phyloP scores from a whole-genome alignment of 2,797 vertebrate genomes.

The Spinus pinus region DNA sequence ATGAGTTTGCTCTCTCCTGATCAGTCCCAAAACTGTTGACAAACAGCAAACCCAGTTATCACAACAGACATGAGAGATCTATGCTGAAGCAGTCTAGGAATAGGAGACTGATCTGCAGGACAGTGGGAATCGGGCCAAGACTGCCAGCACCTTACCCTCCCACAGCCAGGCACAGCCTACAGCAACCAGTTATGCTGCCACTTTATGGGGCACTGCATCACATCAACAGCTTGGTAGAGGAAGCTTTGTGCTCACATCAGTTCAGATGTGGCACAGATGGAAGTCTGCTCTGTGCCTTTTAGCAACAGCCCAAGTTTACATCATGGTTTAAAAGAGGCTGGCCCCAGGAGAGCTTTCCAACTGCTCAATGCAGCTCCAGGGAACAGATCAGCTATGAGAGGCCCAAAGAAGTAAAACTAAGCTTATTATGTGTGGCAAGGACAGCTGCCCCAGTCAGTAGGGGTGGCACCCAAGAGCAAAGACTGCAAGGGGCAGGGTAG shows the following conservation, averaged over 20 bases:
- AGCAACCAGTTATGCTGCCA: neutral
- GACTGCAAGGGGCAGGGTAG: neutral
- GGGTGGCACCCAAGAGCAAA: neutral
- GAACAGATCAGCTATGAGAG: neutral
- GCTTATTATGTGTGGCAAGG: neutral
- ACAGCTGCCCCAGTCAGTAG: neutral
- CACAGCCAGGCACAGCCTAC: rapidly evolving
- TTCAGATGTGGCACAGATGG: neutral
- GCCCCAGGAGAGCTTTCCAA: neutral
- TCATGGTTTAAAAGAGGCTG: neutral
- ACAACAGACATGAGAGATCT: neutral
- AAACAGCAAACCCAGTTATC: neutral
- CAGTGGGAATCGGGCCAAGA: neutral
- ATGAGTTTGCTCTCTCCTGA: neutral
- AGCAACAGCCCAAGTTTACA: neutral
- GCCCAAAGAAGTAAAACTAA: neutral
- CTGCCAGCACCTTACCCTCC: neutral
- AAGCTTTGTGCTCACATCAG: neutral
- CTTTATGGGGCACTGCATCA: neutral
- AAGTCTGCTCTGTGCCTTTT: neutral
- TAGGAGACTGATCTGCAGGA: rapidly evolving
- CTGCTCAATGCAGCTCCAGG: neutral
- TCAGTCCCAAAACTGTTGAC: neutral
- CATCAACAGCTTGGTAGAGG: neutral
- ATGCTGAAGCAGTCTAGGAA: neutral